These are phyloP conservation scores for Autographa pulchrina DNA, from an alignment of 2,888 invertebrate species.

Conservation along the genomic window DNA sequence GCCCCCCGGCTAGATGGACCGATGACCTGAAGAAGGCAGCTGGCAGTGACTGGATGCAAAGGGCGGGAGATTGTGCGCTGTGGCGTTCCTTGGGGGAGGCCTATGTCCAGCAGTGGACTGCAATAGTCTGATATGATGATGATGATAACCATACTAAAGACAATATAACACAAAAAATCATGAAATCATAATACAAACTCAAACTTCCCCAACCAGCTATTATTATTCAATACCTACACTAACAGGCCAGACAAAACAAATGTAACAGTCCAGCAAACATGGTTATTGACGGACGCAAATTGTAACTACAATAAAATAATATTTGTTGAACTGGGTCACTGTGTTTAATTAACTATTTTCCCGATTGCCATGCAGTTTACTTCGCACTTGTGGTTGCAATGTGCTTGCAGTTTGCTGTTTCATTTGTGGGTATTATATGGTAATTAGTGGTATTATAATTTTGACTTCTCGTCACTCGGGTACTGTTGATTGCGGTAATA, in stretches of 20 bases:
- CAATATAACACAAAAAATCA: too few relatives aligned
- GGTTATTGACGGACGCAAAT: not conserved
- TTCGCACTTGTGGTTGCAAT: not conserved
- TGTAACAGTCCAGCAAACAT: not conserved
- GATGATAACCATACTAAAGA: too few relatives aligned
- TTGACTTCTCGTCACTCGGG: too few relatives aligned
- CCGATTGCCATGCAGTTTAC: not conserved
- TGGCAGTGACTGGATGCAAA: too few relatives aligned
- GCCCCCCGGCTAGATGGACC: too few relatives aligned
- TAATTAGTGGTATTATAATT: not conserved
- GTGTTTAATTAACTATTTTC: not conserved
- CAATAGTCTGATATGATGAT: too few relatives aligned
- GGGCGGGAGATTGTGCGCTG: too few relatives aligned
- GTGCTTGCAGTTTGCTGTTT: not conserved
- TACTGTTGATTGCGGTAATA: too few relatives aligned
- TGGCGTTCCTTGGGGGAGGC: too few relatives aligned
- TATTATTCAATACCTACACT: not conserved
- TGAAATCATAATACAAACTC: not conserved
- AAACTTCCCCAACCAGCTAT: not conserved
- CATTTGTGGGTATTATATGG: not conserved
- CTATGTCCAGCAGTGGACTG: too few relatives aligned
- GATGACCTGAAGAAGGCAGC: too few relatives aligned
- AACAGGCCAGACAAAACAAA: not conserved
- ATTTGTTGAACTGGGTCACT: not conserved
- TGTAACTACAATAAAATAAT: constrained; percentile 4